Evolutionary conservation across 2,797 vertebrate species (phyloP).

Genomic region (Diceros bicornis): DNA sequence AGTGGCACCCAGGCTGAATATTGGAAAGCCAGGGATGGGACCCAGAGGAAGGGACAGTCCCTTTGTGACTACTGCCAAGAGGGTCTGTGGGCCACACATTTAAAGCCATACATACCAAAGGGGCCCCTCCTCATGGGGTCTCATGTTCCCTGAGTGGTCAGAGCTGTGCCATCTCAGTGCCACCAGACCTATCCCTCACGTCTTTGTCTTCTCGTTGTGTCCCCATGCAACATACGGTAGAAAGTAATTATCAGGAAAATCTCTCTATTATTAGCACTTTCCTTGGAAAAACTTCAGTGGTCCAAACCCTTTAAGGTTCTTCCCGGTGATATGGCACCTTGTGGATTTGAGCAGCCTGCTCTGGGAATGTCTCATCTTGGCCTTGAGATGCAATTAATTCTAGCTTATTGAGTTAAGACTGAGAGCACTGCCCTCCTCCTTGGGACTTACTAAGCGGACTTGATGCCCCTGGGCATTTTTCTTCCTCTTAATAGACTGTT

Average conservation of each 20-base stretch:
- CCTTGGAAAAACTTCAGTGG: neutral
- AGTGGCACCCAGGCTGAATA: neutral
- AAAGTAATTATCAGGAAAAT: neutral
- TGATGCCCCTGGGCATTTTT: too few species aligned
- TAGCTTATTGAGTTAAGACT: neutral
- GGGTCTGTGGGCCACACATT: neutral
- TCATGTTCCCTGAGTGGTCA: neutral
- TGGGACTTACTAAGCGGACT: too few species aligned
- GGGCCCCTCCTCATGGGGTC: neutral
- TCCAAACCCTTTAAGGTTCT: neutral
- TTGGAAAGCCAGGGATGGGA: neutral
- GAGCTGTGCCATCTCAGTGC: neutral
- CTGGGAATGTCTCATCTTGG: neutral
- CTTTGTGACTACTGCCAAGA: neutral
- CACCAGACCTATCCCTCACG: fast-evolving
- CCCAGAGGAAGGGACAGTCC: neutral
- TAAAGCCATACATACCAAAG: neutral
- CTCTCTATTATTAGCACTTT: neutral
- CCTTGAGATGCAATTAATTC: neutral
- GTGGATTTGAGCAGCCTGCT: neutral
- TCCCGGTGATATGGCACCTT: too few species aligned
- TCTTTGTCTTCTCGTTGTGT: neutral
- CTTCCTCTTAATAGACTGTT: neutral
- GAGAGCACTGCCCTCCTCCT: neutral
- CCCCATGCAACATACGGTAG: neutral